Evolutionary conservation across 2,888 invertebrate genomes (phyloP).

Genomic region (Chirona hameri): DNA sequence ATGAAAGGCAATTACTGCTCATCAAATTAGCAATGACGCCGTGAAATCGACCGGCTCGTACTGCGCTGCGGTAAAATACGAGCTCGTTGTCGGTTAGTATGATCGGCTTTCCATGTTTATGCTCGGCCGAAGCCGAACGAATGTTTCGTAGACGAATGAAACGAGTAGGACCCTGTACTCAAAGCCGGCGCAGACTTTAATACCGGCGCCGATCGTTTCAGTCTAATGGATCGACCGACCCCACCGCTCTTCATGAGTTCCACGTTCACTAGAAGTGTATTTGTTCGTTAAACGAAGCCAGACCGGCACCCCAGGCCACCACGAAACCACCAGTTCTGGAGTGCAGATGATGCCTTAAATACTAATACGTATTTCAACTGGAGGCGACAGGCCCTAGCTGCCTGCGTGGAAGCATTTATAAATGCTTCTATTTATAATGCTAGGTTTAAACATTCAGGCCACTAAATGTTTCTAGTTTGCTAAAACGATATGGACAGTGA

Average conservation of each 20-base stretch:
- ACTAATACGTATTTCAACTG: no score
- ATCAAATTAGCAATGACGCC: not conserved
- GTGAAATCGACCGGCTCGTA: not conserved
- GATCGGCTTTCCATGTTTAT: not conserved
- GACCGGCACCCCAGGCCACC: not conserved
- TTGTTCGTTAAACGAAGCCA: not conserved
- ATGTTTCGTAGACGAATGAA: not conserved
- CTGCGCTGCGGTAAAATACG: not conserved
- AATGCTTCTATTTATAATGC: not conserved
- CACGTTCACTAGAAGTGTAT: not conserved
- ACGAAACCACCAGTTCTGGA: not conserved
- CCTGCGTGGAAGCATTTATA: not conserved
- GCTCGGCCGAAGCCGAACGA: not conserved
- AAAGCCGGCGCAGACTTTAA: not conserved
- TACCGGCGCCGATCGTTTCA: not conserved
- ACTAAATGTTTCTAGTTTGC: no score
- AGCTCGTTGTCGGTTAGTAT: not conserved
- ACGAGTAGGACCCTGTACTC: not conserved
- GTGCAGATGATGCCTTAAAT: not conserved
- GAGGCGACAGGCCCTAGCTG: no score
- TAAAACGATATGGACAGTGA: no score
- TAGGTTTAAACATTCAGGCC: no score
- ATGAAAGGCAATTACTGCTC: not conserved
- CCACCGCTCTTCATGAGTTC: not conserved
- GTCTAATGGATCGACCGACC: not conserved